These are phyloP conservation scores for Tetragonula carbonaria DNA, from an alignment of 2,888 invertebrate genomes.

Conservation along the genomic window DNA sequence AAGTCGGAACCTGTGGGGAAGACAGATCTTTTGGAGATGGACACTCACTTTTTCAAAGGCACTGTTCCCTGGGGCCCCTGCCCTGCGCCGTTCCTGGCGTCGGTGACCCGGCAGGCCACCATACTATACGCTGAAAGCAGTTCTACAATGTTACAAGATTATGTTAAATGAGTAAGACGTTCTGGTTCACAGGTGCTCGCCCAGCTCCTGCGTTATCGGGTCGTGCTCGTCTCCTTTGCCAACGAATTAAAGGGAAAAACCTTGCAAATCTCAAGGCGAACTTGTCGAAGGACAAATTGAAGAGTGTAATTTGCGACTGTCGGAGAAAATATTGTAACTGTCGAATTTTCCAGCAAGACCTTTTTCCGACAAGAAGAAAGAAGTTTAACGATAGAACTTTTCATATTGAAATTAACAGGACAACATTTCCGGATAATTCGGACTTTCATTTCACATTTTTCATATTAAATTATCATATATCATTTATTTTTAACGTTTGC, in stretches of 20 bases:
- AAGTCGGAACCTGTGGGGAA: constrained; percentile 49
- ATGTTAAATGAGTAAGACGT: constrained; percentile 72
- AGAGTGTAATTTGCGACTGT: no score
- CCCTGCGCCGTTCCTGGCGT: constrained; percentile 93
- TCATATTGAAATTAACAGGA: no score
- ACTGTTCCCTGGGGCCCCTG: constrained; percentile 93
- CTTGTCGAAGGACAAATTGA: no score
- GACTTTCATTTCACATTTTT: no score
- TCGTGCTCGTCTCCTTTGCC: constrained; percentile 56
- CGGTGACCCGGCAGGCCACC: constrained; percentile 98
- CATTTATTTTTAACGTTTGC: no score
- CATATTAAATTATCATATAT: no score
- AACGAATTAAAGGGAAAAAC: background rate
- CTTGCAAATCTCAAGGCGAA: background rate
- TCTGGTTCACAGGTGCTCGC: constrained; percentile 72
- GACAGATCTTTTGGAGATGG: constrained; percentile 50
- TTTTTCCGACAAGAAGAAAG: no score
- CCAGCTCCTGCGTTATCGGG: constrained; percentile 71
- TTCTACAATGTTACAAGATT: constrained; percentile 83
- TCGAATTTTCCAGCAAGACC: no score
- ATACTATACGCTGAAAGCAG: constrained; percentile 97
- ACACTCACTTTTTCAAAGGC: constrained; percentile 98
- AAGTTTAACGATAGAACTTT: no score
- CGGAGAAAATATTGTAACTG: no score
- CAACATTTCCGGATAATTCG: no score